These are phyloP conservation scores for Diploptera punctata DNA, from an alignment of 2,888 invertebrate species.

Conservation along the genomic window DNA sequence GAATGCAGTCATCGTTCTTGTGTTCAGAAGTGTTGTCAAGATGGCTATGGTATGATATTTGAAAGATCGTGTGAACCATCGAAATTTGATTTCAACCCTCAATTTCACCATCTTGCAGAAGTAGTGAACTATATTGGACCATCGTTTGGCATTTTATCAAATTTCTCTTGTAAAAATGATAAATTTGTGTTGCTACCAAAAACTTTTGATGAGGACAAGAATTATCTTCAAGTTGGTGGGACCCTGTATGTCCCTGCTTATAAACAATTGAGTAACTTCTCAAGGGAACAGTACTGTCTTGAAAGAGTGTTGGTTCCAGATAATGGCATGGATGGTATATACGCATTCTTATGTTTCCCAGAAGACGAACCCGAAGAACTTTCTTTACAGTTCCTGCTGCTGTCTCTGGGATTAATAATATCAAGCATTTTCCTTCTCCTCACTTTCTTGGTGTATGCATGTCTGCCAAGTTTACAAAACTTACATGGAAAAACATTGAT, in stretches of 20 bases:
- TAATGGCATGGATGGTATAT: slow-evolving; percentile 38
- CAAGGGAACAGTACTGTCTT: slow-evolving; percentile 49
- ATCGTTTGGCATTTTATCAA: background rate
- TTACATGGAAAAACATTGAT: slow-evolving; percentile 77
- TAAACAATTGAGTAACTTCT: background rate
- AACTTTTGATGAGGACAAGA: background rate
- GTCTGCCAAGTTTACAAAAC: slow-evolving; percentile 70
- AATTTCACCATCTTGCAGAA: background rate
- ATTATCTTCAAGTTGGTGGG: background rate
- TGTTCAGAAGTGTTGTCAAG: slow-evolving; percentile 54
- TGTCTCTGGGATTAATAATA: slow-evolving; percentile 54
- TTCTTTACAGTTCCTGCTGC: slow-evolving; percentile 42
- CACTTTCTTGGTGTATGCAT: slow-evolving; percentile 70
- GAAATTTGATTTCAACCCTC: slow-evolving; percentile 4
- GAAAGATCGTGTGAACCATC: slow-evolving; percentile 20
- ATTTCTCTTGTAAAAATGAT: background rate
- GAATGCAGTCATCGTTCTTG: slow-evolving; percentile 49
- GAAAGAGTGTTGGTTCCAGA: slow-evolving; percentile 47
- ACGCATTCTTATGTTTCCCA: slow-evolving; percentile 51
- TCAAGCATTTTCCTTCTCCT: slow-evolving; percentile 70
- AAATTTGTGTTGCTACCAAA: slow-evolving; percentile 1
- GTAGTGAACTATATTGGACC: too few relatives aligned
- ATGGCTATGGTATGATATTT: slow-evolving; percentile 46
- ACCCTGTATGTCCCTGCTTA: background rate
- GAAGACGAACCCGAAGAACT: slow-evolving; percentile 14